Percentiles rank a stretch among this genome's conserved stretches.
Conservation (phyloP, 2,888 invertebrate genomes). For the Crematogaster levior region DNA sequence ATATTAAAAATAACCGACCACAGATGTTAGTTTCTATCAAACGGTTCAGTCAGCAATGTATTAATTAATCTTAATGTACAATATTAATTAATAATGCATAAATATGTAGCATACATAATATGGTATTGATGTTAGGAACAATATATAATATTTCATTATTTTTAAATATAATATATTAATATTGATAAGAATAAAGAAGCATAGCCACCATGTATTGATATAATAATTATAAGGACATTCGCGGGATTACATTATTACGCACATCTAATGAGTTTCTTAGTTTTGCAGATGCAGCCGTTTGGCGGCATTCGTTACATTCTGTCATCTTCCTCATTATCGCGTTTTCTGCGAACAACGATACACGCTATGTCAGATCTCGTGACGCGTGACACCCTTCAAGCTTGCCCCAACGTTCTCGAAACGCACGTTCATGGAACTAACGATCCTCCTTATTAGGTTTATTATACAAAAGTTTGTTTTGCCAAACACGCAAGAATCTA, state of each 20-base stretch:
- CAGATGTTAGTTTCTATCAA: neutral
- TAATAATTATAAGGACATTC: neutral
- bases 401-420: constrained; percentile 54
- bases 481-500: constrained; percentile 34
- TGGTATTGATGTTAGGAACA: neutral
- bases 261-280: constrained; percentile 17
- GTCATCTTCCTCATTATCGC: constrained; percentile 54
- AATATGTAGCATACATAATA: neutral
- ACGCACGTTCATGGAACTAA: constrained; percentile 50
- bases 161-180: neutral
- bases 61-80: neutral
- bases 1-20: neutral
- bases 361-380: constrained; percentile 58
- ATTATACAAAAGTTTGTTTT: constrained; percentile 51
- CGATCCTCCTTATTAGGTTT: constrained; percentile 39
- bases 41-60: neutral
- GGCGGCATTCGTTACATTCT: constrained; percentile 58
- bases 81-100: neutral
- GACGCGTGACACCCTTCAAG: constrained; percentile 64
- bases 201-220: neutral
- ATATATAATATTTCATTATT: neutral
- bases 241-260: constrained; percentile 1
- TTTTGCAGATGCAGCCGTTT: constrained; percentile 50
- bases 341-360: constrained; percentile 51
- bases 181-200: neutral